phyloP scores from a whole-genome alignment of 92 coral and sea anemone species.

The Siderastrea siderea region DNA sequence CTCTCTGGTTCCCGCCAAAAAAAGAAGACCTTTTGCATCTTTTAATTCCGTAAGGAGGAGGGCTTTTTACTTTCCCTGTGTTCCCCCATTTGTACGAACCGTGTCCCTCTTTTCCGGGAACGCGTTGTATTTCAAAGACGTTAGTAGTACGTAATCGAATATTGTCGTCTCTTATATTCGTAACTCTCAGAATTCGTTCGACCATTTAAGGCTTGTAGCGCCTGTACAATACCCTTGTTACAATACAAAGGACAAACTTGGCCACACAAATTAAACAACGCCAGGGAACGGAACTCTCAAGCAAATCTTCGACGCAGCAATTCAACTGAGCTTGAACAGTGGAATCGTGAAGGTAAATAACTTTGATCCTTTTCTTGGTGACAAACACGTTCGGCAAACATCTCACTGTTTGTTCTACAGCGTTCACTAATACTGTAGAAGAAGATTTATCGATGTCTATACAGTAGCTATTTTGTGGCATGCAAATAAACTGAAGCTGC shows the following conservation, averaged over 20 bases:
- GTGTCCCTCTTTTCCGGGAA: not conserved
- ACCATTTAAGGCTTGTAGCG: conserved; percentile 34
- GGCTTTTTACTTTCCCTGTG: not conserved
- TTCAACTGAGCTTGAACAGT: conserved; percentile 66
- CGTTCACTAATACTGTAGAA: conserved; percentile 31
- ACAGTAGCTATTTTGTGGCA: conserved; percentile 82
- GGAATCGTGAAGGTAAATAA: conserved; percentile 63
- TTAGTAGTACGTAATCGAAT: not conserved
- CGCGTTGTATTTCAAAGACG: not conserved
- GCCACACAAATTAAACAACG: conserved; percentile 77
- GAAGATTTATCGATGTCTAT: conserved; percentile 76
- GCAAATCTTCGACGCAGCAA: conserved; percentile 71
- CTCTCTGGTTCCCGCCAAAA: conserved; percentile 22
- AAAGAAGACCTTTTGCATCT: conserved; percentile 26
- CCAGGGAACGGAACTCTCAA: conserved; percentile 57
- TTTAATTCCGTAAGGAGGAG: conserved; percentile 21
- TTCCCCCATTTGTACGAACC: not conserved
- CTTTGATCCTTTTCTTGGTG: conserved; percentile 49
- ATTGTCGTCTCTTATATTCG: not conserved
- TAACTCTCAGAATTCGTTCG: conserved; percentile 30
- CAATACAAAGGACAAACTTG: conserved; percentile 47
- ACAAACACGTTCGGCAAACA: conserved; percentile 79
- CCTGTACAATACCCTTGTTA: conserved; percentile 30
- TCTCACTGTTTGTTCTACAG: conserved; percentile 49
- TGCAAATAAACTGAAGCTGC: conserved; percentile 69